Evolutionary conservation across 2,888 invertebrate genomes (phyloP), one percentile per base, ranked within the genome.

Genomic region (Heliconius aoede): DNA sequence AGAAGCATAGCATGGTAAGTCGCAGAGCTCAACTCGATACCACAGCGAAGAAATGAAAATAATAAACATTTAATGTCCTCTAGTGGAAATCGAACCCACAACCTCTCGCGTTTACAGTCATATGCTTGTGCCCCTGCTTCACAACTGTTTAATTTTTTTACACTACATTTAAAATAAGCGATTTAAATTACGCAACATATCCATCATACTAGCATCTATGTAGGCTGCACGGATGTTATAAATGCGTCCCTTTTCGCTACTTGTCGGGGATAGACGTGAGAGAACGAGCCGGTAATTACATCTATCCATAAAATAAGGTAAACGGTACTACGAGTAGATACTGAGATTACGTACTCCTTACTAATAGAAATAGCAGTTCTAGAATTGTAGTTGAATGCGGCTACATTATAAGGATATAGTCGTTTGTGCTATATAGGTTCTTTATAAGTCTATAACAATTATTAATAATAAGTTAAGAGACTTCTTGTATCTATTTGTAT

Each of bases 161-260:
- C 87, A 88, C 90, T 85, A 84, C 86, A 86, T 86, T 87, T 88
- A 86, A 87, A 86, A 86, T 82, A 85, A 82, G 84, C 85, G 26
- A 89, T 89, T 89, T 89, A 90, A 91, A 90, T 91, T 89, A 88
- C 87, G 83, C 82, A 81, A 87, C 86, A 90, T 90, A 91, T 87
- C 85, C 83, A 84, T 83, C 83, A 87, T 86, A 81, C 86, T 82
- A 81, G 84, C 86, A 85, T 89, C 87, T 88, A 88, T 89, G 87
- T 86, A 82, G 82, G 84, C 85, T 85, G 85, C 86, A 84, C 83
- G 80, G 83, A 85, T 84, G 86, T 90, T 90, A 91, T 91, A 90
- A 91, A 93, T 92, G 89, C 85, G 82, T 83, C 86, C 89, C 89
- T 90, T 90, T 91, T 86, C 89, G 91, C 84, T 84, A 81, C 85